A percentile compares a stretch with the other conserved stretches of the same genome.
These are phyloP conservation scores for Thermophis baileyi DNA, from an alignment of 2,113 vertebrate species.

Conservation along the genomic window DNA sequence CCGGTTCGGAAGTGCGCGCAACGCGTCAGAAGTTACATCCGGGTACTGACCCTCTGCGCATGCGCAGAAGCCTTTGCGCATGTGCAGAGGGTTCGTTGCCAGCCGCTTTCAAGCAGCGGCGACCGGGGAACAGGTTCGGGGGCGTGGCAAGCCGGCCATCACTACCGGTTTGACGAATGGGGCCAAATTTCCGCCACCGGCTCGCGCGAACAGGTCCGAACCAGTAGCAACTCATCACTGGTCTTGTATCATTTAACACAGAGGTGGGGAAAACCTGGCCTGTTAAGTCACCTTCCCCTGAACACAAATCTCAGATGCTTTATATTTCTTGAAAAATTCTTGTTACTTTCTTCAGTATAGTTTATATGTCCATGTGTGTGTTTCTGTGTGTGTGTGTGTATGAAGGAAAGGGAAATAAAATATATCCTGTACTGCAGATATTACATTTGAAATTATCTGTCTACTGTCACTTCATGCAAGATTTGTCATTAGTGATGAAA, in stretches of 20 bases:
- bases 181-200: too few relatives aligned
- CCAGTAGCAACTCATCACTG: too few relatives aligned
- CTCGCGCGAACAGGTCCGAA: too few relatives aligned
- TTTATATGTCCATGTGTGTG: conserved; percentile 43
- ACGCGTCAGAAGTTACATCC: too few relatives aligned
- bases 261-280: not conserved
- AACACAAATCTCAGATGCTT: not conserved
- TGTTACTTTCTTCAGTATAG: conserved; percentile 48
- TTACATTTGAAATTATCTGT: conserved; percentile 55
- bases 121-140: too few relatives aligned
- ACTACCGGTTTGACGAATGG: too few relatives aligned
- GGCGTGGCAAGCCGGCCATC: too few relatives aligned
- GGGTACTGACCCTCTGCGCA: too few relatives aligned
- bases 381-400: not conserved
- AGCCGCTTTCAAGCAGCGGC: too few relatives aligned
- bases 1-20: too few relatives aligned
- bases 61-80: too few relatives aligned
- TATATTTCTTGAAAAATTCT: not conserved
- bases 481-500: conserved; percentile 51
- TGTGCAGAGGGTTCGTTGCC: too few relatives aligned
- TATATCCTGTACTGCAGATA: conserved; percentile 15
- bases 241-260: not conserved
- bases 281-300: not conserved
- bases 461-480: conserved; percentile 46
- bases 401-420: not conserved